These are phyloP conservation scores for Tinea semifulvella DNA, from an alignment of 2,888 invertebrate species.

Conservation along the genomic window DNA sequence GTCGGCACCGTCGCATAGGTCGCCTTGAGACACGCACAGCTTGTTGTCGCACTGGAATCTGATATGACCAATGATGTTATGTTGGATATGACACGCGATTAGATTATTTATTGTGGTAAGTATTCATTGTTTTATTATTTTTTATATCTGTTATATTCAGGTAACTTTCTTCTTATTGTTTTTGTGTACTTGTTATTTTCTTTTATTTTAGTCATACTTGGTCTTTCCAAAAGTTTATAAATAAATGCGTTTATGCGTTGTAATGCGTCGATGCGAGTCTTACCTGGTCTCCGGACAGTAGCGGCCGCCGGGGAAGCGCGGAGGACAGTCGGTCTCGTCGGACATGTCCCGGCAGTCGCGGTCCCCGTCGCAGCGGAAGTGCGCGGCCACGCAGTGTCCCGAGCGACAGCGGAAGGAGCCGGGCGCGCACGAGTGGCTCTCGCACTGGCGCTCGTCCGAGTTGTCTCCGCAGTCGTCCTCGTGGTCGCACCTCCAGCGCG, in stretches of 20 bases:
- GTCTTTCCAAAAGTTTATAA: no score
- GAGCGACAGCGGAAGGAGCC: constrained; percentile 92
- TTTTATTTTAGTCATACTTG: no score
- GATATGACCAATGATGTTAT: constrained; percentile 10
- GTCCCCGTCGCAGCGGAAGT: constrained; percentile 90
- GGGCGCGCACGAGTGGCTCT: constrained; percentile 85
- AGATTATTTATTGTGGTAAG: not conserved
- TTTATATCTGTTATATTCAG: no score
- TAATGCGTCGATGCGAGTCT: not conserved
- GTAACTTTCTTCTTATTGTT: not conserved
- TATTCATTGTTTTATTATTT: not conserved
- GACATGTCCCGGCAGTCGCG: constrained; percentile 89
- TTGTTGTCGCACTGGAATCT: constrained; percentile 94
- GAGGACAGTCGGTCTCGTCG: constrained; percentile 89
- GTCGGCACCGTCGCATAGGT: constrained; percentile 92
- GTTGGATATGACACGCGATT: not conserved
- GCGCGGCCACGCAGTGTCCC: constrained; percentile 91
- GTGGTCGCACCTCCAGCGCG: constrained; percentile 93
- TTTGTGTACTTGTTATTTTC: no score
- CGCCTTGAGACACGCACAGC: constrained; percentile 88
- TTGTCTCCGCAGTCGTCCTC: constrained; percentile 97
- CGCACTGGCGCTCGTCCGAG: constrained; percentile 87
- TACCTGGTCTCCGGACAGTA: constrained; percentile 84
- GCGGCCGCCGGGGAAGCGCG: constrained; percentile 85
- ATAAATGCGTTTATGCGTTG: not conserved